Conservation (phyloP, 1,140 invertebrate species). For the Drosophila pseudoananassae region DNA sequence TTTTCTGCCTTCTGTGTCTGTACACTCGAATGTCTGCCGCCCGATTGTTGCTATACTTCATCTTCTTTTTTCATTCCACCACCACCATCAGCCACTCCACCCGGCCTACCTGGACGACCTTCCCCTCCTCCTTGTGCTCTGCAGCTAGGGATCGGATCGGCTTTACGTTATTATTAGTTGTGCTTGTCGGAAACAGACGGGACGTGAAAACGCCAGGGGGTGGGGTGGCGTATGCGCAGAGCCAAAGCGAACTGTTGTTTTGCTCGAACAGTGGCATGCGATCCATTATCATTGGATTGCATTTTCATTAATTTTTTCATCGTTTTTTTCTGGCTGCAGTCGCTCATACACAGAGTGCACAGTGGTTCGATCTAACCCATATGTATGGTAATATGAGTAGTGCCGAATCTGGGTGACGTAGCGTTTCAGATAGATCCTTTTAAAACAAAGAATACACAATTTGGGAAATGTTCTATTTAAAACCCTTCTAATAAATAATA, state of each 20-base stretch:
- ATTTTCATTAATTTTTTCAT: constrained; percentile 13
- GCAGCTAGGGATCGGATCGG: constrained; percentile 35
- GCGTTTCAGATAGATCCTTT: too few relatives aligned
- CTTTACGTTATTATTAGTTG: constrained; percentile 80
- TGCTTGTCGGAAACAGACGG: constrained; percentile 61
- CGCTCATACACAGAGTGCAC: neutral
- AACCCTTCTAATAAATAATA: too few relatives aligned
- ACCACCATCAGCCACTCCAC: constrained; percentile 37
- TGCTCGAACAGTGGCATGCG: constrained; percentile 25
- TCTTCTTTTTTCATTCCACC: constrained; percentile 76
- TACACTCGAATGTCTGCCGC: constrained; percentile 68
- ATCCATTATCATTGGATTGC: constrained; percentile 28
- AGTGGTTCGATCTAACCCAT: neutral
- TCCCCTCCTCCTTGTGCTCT: constrained; percentile 1
- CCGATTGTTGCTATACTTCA: constrained; percentile 73
- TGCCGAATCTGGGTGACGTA: too few relatives aligned
- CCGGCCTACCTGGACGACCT: constrained; percentile 19
- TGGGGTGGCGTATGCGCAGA: constrained; percentile 38
- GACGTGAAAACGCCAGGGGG: constrained; percentile 1
- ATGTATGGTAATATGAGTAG: too few relatives aligned
- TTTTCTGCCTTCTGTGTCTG: constrained; percentile 63
- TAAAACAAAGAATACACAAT: too few relatives aligned
- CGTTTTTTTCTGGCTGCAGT: constrained; percentile 6
- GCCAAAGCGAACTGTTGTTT: constrained; percentile 51
- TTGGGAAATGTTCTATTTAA: too few relatives aligned